phyloP scores from a whole-genome alignment of 64 coral and sea anemone genomes.

The Montipora foliosa region DNA sequence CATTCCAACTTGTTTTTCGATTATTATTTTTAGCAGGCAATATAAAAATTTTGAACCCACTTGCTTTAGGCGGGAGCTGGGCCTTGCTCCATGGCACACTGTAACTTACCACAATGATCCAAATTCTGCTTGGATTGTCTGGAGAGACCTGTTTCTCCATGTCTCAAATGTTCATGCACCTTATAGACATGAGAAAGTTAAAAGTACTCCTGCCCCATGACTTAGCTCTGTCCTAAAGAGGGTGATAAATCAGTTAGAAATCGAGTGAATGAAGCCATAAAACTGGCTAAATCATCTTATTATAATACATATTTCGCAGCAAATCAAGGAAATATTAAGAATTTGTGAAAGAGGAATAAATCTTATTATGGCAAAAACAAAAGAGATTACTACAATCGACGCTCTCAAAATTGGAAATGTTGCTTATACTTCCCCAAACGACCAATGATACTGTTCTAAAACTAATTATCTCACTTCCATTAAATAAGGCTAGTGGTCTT shows the following conservation, averaged over 20 bases:
- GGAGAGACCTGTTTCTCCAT: neutral
- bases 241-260: neutral
- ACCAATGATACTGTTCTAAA: constrained; percentile 20
- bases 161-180: neutral
- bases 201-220: neutral
- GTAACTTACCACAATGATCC: neutral
- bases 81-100: too few relatives aligned
- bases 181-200: neutral
- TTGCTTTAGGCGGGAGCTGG: too few relatives aligned
- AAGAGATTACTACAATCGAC: too few relatives aligned
- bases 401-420: too few relatives aligned
- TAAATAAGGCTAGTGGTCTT: constrained; percentile 54
- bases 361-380: too few relatives aligned
- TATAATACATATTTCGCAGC: too few relatives aligned
- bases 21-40: neutral
- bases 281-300: too few relatives aligned
- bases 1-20: too few relatives aligned
- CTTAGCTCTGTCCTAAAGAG: neutral
- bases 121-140: neutral
- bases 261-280: too few relatives aligned
- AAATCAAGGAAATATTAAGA: too few relatives aligned
- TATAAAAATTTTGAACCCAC: neutral
- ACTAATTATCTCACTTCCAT: constrained; percentile 17
- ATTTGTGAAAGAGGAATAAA: too few relatives aligned
- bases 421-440: too few relatives aligned